Percentiles rank a stretch among this genome's conserved stretches.
Evolutionary conservation across 2,888 invertebrate genomes (phyloP).

Genomic region (Troglohyphantes excavatus): DNA sequence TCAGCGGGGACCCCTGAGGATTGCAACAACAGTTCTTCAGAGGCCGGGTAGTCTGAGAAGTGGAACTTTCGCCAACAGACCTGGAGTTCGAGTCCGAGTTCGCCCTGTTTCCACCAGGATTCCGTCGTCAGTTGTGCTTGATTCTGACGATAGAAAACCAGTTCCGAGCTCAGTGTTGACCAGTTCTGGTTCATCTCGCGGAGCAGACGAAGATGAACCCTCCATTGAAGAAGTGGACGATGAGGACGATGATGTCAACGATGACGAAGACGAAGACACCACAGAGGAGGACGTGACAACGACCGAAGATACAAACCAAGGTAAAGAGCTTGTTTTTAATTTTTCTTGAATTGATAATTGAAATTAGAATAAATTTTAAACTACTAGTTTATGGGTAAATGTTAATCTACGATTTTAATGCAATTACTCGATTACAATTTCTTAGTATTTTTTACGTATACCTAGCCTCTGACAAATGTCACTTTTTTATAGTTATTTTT

Average conservation of each 20-base stretch:
- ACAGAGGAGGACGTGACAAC: conserved; percentile 8
- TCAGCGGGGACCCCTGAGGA: conserved; percentile 58
- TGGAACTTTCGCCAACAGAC: conserved; percentile 70
- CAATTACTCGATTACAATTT: no score
- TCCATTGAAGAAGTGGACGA: conserved; percentile 30
- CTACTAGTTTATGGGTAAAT: no score
- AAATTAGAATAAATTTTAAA: background rate
- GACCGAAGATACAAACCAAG: conserved; percentile 39
- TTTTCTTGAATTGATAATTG: background rate
- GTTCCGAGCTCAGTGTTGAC: conserved; percentile 10
- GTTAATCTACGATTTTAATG: no score
- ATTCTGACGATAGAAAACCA: background rate
- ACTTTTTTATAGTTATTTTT: no score
- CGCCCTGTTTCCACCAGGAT: conserved; percentile 63
- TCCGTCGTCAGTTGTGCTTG: background rate
- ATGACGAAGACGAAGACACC: conserved; percentile 15
- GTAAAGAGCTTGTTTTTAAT: conserved; percentile 27
- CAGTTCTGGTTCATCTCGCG: conserved; percentile 28
- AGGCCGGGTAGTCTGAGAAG: conserved; percentile 71
- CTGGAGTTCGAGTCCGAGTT: conserved; percentile 77
- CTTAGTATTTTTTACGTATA: no score
- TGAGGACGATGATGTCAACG: conserved; percentile 5
- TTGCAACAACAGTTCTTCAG: conserved; percentile 64
- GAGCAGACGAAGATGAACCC: background rate
- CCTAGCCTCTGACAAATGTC: no score